Base-by-base conservation (phyloP, 2,888 invertebrate species). In the Orthosia incerta region DNA sequence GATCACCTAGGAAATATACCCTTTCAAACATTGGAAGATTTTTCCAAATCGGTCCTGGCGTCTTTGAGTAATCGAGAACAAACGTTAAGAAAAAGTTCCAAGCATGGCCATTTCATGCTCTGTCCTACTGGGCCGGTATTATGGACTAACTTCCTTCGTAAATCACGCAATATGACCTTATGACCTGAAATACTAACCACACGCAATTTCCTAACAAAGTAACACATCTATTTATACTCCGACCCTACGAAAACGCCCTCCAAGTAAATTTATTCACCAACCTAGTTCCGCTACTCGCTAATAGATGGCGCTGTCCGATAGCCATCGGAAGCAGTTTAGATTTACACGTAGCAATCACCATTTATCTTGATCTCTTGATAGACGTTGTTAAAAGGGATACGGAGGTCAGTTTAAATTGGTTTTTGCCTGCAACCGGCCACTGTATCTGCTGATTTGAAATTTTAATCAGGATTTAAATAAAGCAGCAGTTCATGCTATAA, bases 241-340 rank as follows among this genome's bases (percentile, higher is more conserved):
- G 39, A 56, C 65, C 60, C 31, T 23, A 48, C 39, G 7, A 64
- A 75, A 62, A 59, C 60, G 57, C 15, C 70, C 74, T 64, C 55
- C 23, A 51, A 45, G 26, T 57, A 61, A 79, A 81, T 68, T 71
- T 83, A 82, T 82, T 79, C 82, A 67, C 61, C 88, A 87, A 89
- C 90, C 89, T 81, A 88, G 78, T 89, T 90, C 80, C 71, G 60
- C 74, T 84, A 78, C 77, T 79, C 74, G 73, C 46, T 71, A 79
- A 77, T 59, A 90, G 91, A 91, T 91, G 88, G 85, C 87, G 83
- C 76, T 86, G 86, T 84, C 84, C 79, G 89, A 91, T 90, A 86
- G 20, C 71, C 68, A 80, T 82, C 87, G 89, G 90, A 90, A 91
- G 91, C 88, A 26, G 74, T 70, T 69, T 71, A 85, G 85, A 90